phyloP scores from a whole-genome alignment of 2,113 vertebrate genomes.

The Pionites leucogaster region DNA sequence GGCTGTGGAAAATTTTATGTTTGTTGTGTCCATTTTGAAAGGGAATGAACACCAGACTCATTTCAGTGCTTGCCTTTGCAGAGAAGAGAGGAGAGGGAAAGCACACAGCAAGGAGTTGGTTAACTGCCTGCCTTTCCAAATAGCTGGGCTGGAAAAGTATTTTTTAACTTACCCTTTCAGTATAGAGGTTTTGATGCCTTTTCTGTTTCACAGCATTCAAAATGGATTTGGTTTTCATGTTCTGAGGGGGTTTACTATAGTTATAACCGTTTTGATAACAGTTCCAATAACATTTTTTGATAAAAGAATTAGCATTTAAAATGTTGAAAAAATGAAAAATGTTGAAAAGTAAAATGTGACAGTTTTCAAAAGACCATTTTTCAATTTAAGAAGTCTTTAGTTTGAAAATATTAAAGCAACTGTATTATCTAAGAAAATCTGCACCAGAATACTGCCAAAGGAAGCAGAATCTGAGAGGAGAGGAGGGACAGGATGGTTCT shows the following conservation, averaged over 20 bases:
- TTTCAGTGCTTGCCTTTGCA: neutral
- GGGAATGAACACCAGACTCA: neutral
- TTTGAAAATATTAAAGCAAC: slow-evolving; percentile 13
- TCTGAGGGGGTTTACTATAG: neutral
- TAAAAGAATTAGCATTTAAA: slow-evolving; percentile 46
- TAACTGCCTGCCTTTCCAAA: neutral
- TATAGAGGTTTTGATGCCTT: slow-evolving; percentile 14
- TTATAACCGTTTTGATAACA: slow-evolving; percentile 26
- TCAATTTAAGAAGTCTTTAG: slow-evolving; percentile 10
- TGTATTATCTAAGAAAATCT: neutral
- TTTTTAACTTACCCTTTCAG: slow-evolving; percentile 3
- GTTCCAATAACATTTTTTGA: slow-evolving; percentile 19
- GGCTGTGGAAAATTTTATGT: too few relatives aligned
- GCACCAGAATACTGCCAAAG: neutral
- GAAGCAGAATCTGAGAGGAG: neutral
- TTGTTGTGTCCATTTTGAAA: too few relatives aligned
- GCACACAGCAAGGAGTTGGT: neutral
- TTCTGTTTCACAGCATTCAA: neutral
- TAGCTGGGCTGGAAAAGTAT: neutral
- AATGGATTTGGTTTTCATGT: slow-evolving; percentile 6
- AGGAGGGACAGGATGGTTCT: neutral
- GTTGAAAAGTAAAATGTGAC: neutral
- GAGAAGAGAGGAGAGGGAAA: neutral
- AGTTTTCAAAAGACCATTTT: neutral
- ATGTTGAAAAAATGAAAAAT: slow-evolving; percentile 10